Evolutionary conservation across 2,888 invertebrate species (phyloP).

Genomic region (Abrostola tripartita): DNA sequence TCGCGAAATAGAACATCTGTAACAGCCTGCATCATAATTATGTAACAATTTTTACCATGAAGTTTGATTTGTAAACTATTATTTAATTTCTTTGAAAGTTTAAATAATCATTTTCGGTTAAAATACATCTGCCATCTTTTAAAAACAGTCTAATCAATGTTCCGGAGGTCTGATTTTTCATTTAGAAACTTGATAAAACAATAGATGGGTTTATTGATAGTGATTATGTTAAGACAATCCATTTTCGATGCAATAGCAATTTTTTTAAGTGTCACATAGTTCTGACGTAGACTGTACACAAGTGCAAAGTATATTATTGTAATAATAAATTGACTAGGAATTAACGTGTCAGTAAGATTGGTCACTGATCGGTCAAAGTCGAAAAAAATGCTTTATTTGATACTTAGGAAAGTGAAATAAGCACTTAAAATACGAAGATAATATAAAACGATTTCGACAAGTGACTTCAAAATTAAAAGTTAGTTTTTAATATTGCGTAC

Average conservation of each 20-base stretch:
- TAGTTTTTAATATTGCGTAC: background rate
- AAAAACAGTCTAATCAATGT: too few species aligned
- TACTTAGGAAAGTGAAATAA: background rate
- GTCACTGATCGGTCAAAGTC: slow-evolving; percentile 27
- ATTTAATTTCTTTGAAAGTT: background rate
- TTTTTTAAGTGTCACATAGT: background rate
- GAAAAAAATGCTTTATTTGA: slow-evolving; percentile 4
- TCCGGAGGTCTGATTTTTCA: too few species aligned
- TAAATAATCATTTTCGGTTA: background rate
- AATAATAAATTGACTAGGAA: slow-evolving; percentile 39
- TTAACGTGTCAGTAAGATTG: slow-evolving; percentile 16
- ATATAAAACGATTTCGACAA: slow-evolving; percentile 26
- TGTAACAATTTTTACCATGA: too few species aligned
- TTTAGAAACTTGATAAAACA: too few species aligned
- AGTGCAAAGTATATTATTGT: background rate
- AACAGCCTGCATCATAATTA: too few species aligned
- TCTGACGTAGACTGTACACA: too few species aligned
- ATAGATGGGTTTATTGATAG: too few species aligned
- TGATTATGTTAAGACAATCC: too few species aligned
- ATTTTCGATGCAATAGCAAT: too few species aligned
- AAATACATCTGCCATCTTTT: too few species aligned
- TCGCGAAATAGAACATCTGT: too few species aligned
- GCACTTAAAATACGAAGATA: slow-evolving; percentile 8
- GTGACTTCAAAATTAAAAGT: slow-evolving; percentile 18
- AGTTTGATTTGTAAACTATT: background rate